Conservation (phyloP, 2,797 vertebrate species). For the Dermochelys coriacea region DNA sequence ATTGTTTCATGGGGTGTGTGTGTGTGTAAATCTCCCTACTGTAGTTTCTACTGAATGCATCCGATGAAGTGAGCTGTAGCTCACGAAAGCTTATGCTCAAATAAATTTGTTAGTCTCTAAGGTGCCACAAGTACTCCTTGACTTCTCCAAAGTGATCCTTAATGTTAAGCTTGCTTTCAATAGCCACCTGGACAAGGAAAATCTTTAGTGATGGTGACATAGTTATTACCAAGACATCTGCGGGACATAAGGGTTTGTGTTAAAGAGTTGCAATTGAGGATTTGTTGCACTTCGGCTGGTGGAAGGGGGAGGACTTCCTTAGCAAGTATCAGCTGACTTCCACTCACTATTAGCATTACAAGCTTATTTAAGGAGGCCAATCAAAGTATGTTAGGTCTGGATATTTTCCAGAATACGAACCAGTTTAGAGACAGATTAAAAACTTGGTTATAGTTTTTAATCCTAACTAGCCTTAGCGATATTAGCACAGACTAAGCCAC, state of each 20-base stretch:
- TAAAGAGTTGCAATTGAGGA: background rate
- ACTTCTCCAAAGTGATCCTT: background rate
- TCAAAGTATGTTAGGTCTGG: background rate
- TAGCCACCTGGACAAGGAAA: background rate
- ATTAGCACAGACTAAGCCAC: background rate
- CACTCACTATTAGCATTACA: background rate
- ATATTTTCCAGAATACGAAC: background rate
- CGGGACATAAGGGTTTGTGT: background rate
- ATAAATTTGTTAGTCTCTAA: too few species aligned
- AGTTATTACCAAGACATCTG: background rate
- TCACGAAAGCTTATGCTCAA: too few species aligned
- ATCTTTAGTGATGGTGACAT: background rate
- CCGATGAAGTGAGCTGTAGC: too few species aligned
- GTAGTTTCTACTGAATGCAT: too few species aligned
- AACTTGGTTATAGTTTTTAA: background rate
- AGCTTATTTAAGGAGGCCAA: background rate
- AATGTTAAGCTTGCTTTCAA: background rate
- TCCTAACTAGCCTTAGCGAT: background rate
- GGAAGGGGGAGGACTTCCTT: background rate
- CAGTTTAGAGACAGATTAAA: background rate
- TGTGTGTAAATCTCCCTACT: too few species aligned
- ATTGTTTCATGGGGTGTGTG: too few species aligned
- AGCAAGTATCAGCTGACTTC: background rate
- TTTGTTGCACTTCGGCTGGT: background rate
- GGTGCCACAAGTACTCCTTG: too few species aligned